Evolutionary conservation across 2,113 vertebrate species (phyloP), one percentile per base, ranked within the genome.

Genomic region (Origma solitaria): DNA sequence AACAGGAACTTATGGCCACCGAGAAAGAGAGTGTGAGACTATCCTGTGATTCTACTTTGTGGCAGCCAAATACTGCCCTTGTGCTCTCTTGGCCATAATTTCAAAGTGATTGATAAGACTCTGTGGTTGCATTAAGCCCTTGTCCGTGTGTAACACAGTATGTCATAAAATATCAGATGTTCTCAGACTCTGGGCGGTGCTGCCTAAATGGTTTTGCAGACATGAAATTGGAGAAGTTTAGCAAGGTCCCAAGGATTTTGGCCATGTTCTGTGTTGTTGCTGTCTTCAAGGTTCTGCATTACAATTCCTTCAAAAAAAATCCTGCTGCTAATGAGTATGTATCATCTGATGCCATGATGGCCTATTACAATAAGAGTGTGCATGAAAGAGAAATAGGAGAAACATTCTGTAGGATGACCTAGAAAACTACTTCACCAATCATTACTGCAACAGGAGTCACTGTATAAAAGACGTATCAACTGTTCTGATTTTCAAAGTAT

Each of bases 1-100:
- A 2, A 31, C 17, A 69, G 40, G 28, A 71, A n/a, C 5, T 80
- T 47, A 23, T 0, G 8, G 30, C 53, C 13, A 18, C 0, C 0
- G 20, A 56, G n/a, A 56, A 89, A 60, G 0, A 6, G 7, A 3
- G 3, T 44, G 16, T 6, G 10, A 73, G 24, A 60, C 28, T 31
- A 23, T 37, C 31, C 28, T 58, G 37, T 33, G 62, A 33, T 50
- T 66, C 18, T 21, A 2, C 49, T 71, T 56, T 49, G 17, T 21
- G 16, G 6, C 37, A 58, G 47, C 6, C 56, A 57, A 57, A 64
- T 31, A 7, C 16, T 92, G 35, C 25, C 13, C 18, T 87, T 91
- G 35, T 25, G 44, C n/a, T 94, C 10, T 61, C 44, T 73, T 78
- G 75, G 22, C 38, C 4, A 1, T 57, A 53, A 25, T 70, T 77